A percentile compares a stretch with the other conserved stretches of the same genome.
phyloP scores from a whole-genome alignment of 2,797 vertebrate genomes.

The Halcyon chelicuti region DNA sequence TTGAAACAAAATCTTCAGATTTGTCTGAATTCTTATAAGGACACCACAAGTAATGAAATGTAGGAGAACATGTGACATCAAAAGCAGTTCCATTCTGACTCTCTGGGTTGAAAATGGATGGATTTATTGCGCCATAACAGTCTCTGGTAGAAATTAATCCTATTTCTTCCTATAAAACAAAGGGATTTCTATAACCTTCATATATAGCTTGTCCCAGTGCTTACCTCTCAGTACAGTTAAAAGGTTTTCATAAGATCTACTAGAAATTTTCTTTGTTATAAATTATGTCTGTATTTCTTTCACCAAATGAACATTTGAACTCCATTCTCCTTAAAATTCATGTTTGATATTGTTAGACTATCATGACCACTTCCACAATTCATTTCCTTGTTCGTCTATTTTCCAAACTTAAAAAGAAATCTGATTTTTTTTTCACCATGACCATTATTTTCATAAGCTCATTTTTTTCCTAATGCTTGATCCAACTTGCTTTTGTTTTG shows the following conservation, averaged over 20 bases:
- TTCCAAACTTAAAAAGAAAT: background rate
- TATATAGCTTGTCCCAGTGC: background rate
- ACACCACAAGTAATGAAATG: background rate
- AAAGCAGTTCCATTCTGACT: background rate
- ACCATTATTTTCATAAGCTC: background rate
- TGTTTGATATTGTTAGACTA: background rate
- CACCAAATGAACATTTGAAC: background rate
- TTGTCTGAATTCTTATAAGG: background rate
- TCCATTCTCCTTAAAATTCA: background rate
- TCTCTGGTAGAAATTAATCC: background rate
- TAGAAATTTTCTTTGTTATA: background rate
- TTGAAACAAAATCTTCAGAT: background rate
- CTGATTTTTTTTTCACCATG: background rate
- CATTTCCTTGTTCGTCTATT: background rate
- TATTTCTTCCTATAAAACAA: background rate
- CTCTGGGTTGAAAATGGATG: background rate
- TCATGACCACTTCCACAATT: background rate
- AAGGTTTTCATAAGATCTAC: background rate
- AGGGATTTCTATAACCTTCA: background rate
- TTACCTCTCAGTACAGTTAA: background rate
- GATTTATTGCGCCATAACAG: background rate
- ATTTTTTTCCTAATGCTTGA: background rate
- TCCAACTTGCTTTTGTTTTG: background rate
- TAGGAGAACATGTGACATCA: background rate
- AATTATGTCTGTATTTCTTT: background rate